Evolutionary conservation across 2,888 invertebrate genomes (phyloP).

Genomic region (Xanthia togata): DNA sequence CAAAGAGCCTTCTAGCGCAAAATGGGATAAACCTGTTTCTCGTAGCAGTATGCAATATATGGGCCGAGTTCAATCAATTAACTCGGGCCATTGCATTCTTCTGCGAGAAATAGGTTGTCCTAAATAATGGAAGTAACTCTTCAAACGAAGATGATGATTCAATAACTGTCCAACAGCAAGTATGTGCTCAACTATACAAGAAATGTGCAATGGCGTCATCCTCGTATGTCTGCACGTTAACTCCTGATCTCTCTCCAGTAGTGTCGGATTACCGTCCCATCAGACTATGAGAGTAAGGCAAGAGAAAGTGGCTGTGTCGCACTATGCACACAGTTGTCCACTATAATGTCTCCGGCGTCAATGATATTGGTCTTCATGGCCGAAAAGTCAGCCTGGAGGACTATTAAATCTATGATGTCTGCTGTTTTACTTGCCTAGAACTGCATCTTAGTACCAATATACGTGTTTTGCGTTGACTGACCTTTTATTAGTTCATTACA

Average conservation of each 20-base stretch:
- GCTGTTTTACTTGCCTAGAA: background rate
- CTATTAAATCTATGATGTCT: background rate
- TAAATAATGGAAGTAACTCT: background rate
- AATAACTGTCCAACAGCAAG: background rate
- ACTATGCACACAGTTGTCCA: no score
- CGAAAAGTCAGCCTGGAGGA: background rate
- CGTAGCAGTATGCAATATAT: background rate
- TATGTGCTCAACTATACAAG: background rate
- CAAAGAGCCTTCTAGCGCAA: background rate
- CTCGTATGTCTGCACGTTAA: background rate
- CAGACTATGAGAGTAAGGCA: background rate
- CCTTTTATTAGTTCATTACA: slow-evolving; percentile 43
- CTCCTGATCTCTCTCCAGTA: background rate
- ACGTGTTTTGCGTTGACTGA: slow-evolving; percentile 24
- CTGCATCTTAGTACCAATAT: background rate
- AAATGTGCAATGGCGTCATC: background rate
- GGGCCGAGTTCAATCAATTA: no score
- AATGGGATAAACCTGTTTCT: background rate
- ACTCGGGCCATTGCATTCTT: no score
- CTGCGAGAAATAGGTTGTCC: background rate
- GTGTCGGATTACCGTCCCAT: background rate
- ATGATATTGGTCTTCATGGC: background rate
- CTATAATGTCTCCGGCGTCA: background rate
- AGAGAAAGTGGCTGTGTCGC: background rate
- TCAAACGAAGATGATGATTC: background rate